A percentile compares a stretch with the other conserved stretches of the same genome.
These are phyloP conservation scores for Tichodroma muraria DNA, from an alignment of 2,113 vertebrate species.

Conservation along the genomic window DNA sequence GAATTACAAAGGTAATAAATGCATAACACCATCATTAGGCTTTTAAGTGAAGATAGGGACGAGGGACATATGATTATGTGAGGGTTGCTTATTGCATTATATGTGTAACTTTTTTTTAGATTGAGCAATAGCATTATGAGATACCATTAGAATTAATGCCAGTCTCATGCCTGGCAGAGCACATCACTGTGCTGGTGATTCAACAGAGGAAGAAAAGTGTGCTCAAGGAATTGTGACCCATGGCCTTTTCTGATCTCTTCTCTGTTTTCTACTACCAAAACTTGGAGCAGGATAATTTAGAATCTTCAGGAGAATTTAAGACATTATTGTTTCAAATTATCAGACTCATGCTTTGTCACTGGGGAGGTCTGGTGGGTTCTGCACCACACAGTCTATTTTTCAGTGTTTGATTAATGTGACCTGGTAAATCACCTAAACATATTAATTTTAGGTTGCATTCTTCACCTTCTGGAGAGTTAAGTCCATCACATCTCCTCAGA, in stretches of 20 bases:
- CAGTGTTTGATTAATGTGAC: not conserved
- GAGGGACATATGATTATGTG: not conserved
- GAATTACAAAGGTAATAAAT: conserved; percentile 81
- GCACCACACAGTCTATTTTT: not conserved
- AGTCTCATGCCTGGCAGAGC: not conserved
- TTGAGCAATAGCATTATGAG: not conserved
- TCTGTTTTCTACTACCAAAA: not conserved
- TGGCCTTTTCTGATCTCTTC: not conserved
- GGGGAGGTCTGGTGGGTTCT: not conserved
- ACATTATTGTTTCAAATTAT: not conserved
- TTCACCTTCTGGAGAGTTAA: conserved; percentile 79
- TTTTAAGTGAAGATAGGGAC: not conserved
- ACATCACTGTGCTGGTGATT: not conserved
- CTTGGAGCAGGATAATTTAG: not conserved
- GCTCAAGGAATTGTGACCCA: not conserved
- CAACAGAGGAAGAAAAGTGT: not conserved
- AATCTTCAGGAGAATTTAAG: not conserved
- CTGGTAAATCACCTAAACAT: not conserved
- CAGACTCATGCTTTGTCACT: not conserved
- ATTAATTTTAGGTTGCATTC: conserved; percentile 77
- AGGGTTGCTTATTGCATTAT: not conserved
- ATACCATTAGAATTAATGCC: not conserved
- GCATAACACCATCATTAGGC: not conserved
- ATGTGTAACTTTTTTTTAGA: not conserved
- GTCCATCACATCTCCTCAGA: conserved; percentile 73